These are phyloP conservation scores for Gadopsis marmoratus DNA, from an alignment of 2,797 vertebrate genomes.

Conservation along the genomic window DNA sequence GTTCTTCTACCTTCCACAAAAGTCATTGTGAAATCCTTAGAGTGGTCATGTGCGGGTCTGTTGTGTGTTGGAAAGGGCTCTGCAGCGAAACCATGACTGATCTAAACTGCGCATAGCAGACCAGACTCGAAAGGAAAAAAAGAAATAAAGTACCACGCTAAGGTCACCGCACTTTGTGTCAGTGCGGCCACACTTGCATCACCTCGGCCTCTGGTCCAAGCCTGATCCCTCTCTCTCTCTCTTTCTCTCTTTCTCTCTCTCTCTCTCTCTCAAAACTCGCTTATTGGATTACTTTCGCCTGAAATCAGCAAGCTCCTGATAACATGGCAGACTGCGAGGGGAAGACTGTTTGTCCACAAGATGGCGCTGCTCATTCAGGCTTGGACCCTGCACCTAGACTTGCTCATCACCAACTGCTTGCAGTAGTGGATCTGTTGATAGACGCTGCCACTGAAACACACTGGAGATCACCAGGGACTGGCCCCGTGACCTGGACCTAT, in stretches of 20 bases:
- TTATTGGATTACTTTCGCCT: conserved; percentile 44
- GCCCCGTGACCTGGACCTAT: conserved; percentile 79
- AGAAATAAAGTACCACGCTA: conserved; percentile 51
- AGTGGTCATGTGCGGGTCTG: conserved; percentile 75
- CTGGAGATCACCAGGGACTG: conserved; percentile 76
- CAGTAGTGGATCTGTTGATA: conserved; percentile 69
- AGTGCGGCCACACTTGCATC: conserved; percentile 58
- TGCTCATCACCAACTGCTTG: conserved; percentile 66
- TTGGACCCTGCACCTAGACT: conserved; percentile 41
- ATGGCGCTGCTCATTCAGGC: conserved; percentile 66
- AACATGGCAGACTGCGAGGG: conserved; percentile 48
- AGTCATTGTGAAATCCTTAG: conserved; percentile 72
- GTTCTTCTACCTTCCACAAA: conserved; percentile 80
- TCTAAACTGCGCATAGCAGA: conserved; percentile 80
- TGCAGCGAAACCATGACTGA: conserved; percentile 78
- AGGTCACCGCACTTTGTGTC: conserved; percentile 68
- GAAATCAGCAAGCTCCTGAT: conserved; percentile 36
- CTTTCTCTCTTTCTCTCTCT: not conserved
- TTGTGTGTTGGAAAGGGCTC: conserved; percentile 84
- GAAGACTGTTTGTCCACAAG: conserved; percentile 68
- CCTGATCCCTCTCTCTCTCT: conserved; percentile 36
- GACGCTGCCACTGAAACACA: conserved; percentile 78
- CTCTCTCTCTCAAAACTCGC: conserved; percentile 24
- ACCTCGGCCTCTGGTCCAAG: conserved; percentile 54
- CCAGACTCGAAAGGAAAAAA: conserved; percentile 60